These are phyloP conservation scores for Eufriesea mexicana DNA, from an alignment of 1,140 invertebrate species.

Conservation along the genomic window DNA sequence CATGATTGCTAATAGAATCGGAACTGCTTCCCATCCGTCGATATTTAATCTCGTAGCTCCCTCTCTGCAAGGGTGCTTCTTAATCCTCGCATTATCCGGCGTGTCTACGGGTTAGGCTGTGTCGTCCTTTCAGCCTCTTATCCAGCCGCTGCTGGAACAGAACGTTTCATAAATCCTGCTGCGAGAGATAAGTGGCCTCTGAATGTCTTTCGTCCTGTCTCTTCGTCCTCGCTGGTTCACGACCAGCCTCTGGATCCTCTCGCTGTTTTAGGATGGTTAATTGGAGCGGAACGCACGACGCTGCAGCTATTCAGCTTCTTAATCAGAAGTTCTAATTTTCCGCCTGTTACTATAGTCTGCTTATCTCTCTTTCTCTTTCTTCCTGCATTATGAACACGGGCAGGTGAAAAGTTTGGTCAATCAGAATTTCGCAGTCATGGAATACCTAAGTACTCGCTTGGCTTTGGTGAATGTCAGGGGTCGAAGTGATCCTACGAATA, in stretches of 20 bases:
- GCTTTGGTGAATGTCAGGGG: neutral
- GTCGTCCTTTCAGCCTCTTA: slow-evolving; percentile 61
- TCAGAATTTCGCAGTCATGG: neutral
- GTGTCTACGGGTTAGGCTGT: slow-evolving; percentile 58
- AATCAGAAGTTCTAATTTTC: slow-evolving; percentile 9
- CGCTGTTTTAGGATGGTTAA: slow-evolving; percentile 50
- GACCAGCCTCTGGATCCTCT: slow-evolving; percentile 14
- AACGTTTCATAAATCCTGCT: slow-evolving; percentile 64
- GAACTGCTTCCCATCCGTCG: neutral
- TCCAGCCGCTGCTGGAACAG: slow-evolving; percentile 44
- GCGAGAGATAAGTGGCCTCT: slow-evolving; percentile 61
- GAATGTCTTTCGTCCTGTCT: slow-evolving; percentile 54
- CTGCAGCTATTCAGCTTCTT: neutral
- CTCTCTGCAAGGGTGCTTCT: slow-evolving; percentile 37
- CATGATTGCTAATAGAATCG: slow-evolving; percentile 33
- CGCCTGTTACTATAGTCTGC: neutral
- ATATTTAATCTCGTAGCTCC: slow-evolving; percentile 57
- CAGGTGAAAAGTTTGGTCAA: too few species aligned
- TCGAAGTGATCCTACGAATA: too few species aligned
- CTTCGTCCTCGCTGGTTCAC: slow-evolving; percentile 26
- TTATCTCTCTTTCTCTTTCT: neutral
- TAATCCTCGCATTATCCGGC: slow-evolving; percentile 62
- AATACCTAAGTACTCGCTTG: neutral
- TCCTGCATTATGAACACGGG: neutral
- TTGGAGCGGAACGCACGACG: slow-evolving; percentile 8